phyloP scores from a whole-genome alignment of 2,888 invertebrate species.

The Cheiracanthium punctorium region DNA sequence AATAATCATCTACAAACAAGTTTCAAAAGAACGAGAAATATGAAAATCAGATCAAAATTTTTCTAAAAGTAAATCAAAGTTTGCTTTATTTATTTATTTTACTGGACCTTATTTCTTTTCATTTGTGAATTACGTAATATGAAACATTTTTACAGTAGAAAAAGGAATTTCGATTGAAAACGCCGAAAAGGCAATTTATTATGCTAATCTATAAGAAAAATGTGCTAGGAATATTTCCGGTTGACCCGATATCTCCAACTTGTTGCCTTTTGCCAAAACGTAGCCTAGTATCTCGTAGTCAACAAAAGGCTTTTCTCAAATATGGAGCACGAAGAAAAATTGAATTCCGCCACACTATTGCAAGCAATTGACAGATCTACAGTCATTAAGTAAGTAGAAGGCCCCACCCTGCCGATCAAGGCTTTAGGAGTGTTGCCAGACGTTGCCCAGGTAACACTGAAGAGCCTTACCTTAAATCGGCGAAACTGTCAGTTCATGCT shows the following conservation, averaged over 20 bases:
- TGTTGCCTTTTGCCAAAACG: conserved; percentile 20
- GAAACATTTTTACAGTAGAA: no score
- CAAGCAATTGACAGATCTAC: background rate
- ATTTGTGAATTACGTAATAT: no score
- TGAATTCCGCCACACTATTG: background rate
- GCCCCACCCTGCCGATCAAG: conserved; percentile 48
- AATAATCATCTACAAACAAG: no score
- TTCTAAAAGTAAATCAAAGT: no score
- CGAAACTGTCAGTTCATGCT: conserved; percentile 47
- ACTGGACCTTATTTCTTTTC: no score
- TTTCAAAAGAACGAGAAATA: no score
- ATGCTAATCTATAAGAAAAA: no score
- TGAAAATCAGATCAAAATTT: no score
- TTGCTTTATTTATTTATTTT: no score
- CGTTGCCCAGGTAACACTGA: conserved; percentile 42
- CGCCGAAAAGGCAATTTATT: no score
- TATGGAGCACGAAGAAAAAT: conserved; percentile 36
- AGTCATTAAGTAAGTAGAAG: conserved; percentile 46
- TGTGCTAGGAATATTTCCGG: background rate
- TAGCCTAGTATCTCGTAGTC: background rate
- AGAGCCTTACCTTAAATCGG: conserved; percentile 27
- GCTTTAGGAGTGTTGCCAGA: conserved; percentile 44
- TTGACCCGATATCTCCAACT: conserved; percentile 20
- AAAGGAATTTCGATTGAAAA: no score
- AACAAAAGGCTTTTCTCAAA: conserved; percentile 18